Evolutionary conservation across 2,797 vertebrate genomes (phyloP).

Genomic region (Strix occidentalis): DNA sequence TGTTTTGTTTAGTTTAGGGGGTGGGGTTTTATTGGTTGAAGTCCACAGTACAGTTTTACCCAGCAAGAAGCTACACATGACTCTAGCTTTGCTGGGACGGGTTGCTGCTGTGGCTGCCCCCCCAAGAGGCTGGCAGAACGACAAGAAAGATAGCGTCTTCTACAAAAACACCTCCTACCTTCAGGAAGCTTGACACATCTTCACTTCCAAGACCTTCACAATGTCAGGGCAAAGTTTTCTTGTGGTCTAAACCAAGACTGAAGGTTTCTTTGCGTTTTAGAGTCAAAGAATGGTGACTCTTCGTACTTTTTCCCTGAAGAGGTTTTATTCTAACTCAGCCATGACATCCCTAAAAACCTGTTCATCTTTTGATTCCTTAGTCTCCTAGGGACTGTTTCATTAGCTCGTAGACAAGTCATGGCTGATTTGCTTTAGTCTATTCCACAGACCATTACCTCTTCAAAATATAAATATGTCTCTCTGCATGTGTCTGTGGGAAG

Average conservation of each 20-base stretch:
- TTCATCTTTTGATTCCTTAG: not conserved
- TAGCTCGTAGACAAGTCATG: not conserved
- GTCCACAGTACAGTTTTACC: not conserved
- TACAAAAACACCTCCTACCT: not conserved
- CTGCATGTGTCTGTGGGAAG: not conserved
- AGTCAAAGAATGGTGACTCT: not conserved
- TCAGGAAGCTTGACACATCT: not conserved
- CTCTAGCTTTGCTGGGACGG: not conserved
- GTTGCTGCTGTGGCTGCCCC: not conserved
- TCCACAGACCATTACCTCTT: not conserved
- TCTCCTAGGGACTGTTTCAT: constrained; percentile 14
- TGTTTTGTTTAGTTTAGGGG: not conserved
- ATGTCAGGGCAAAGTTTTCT: not conserved
- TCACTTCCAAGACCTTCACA: not conserved
- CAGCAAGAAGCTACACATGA: not conserved
- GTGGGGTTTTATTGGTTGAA: not conserved
- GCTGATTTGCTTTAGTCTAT: not conserved
- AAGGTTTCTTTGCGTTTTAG: not conserved
- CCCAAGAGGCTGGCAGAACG: not conserved
- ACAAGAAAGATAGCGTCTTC: not conserved
- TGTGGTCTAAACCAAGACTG: fast-evolving
- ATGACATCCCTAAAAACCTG: not conserved
- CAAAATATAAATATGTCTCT: not conserved
- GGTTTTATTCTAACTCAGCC: not conserved
- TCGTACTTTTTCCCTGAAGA: not conserved